phyloP scores from a whole-genome alignment of 2,113 vertebrate genomes.

The Crotalus helleri region DNA sequence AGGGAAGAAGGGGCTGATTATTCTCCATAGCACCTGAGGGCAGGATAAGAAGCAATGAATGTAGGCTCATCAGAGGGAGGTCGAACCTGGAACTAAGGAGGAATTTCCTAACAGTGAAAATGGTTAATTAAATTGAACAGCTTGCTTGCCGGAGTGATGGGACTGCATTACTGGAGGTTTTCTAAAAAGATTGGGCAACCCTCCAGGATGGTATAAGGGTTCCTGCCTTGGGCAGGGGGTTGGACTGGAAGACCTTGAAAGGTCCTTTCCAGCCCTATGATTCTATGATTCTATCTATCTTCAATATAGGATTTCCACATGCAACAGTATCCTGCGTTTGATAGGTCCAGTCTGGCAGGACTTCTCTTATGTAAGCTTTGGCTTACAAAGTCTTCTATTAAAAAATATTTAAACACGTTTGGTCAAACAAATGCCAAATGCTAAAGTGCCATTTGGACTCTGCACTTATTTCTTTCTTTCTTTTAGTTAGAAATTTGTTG shows the following conservation, averaged over 20 bases:
- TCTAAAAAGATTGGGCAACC: not conserved
- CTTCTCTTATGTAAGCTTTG: not conserved
- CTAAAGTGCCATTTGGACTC: slow-evolving; percentile 63
- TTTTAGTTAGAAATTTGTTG: slow-evolving; percentile 56
- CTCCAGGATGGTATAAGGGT: not conserved
- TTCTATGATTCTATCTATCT: not conserved
- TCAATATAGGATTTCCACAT: not conserved
- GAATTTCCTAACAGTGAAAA: not conserved
- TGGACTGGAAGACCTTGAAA: not conserved
- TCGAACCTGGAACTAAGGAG: not conserved
- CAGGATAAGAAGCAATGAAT: not conserved
- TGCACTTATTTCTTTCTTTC: slow-evolving; percentile 63
- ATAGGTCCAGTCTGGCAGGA: not conserved
- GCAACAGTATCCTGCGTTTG: not conserved
- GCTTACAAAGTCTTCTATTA: not conserved
- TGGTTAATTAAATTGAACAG: not conserved
- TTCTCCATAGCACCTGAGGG: not conserved
- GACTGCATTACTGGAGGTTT: not conserved
- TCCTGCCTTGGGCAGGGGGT: too few relatives aligned
- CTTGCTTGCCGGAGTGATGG: not conserved
- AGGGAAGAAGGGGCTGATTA: not conserved
- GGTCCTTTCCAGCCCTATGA: not conserved
- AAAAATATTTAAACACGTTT: slow-evolving; percentile 50
- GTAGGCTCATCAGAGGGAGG: not conserved
- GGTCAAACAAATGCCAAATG: slow-evolving; percentile 50